Base-by-base conservation (phyloP, 2,113 vertebrate species). In the Pipra filicauda region DNA sequence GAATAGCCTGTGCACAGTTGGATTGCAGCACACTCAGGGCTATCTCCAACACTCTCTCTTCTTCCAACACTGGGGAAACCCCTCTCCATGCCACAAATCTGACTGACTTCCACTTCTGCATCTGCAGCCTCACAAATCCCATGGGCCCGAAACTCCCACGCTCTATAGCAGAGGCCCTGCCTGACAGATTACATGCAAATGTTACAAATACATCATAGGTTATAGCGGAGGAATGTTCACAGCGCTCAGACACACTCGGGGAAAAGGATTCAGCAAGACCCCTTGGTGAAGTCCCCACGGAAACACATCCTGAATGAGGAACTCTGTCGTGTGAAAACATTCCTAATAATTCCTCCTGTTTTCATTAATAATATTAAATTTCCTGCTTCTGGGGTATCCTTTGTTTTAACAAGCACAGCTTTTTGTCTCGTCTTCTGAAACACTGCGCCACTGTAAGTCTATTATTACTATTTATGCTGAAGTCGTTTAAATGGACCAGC, bases 281-380 rank as follows among this genome's bases (percentile, higher is more conserved):
- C 59, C 69, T 95, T 7, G 8, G 54, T 79, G 72, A 70, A 76
- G 79, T 76, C 90, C 67, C 69, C 15, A 5, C 0, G 10, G 72
- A 61, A 91, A 59, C n/a, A 39, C 16, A 43, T 59, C 70, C 87
- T 59, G 62, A 96, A 89, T 46, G 89, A 89, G 77, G 85, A 80
- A 66, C 67, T 85, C 43, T 46, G 30, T 22, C 30, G 8, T 95
- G 95, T 88, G 73, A 93, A 97, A 96, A 81, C 89, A 73, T 78
- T 95, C 88, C 88, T 24, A 95, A 87, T 84, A 93, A 96, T 91
- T 96, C 89, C 83, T 88, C 58, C 74, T 96, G 94, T 96, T 97
- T 96, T 96, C 95, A 96, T 93, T 92, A 97, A 92, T 93, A 96
- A 95, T 94, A 95, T 94, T 89, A 83, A 82, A 95, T 97, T 97